Conservation (phyloP, 2,797 vertebrate genomes). For the Sebastes itinus region DNA sequence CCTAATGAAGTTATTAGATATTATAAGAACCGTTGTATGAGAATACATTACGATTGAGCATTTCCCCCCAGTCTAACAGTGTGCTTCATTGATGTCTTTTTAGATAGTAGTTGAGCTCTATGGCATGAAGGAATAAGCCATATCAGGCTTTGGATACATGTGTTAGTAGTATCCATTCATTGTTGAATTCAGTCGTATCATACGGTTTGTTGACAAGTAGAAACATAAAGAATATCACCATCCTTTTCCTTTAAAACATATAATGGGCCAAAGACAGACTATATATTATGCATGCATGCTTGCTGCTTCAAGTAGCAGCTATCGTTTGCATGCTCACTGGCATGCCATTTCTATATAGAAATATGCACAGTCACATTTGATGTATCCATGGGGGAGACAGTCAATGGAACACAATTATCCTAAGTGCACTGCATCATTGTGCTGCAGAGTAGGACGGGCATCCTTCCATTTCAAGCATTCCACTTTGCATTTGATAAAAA, state of each 20-base stretch:
- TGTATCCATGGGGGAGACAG: conserved; percentile 33
- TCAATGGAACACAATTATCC: conserved; percentile 54
- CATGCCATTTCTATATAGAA: conserved; percentile 3
- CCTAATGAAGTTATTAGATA: no score
- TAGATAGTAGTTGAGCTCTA: neutral
- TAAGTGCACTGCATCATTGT: conserved; percentile 65
- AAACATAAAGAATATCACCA: neutral
- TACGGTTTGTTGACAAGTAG: neutral
- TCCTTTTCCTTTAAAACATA: neutral
- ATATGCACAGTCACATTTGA: conserved; percentile 52
- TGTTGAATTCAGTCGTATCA: neutral
- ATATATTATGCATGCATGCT: neutral
- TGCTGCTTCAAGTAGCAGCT: neutral
- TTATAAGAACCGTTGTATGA: no score
- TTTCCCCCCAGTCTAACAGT: neutral
- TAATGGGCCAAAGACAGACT: neutral
- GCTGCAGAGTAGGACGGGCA: conserved; percentile 22
- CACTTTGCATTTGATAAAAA: conserved; percentile 33
- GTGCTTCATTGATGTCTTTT: neutral
- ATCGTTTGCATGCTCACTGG: neutral
- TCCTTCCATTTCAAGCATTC: conserved; percentile 42
- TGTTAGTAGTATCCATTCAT: neutral
- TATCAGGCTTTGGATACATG: neutral
- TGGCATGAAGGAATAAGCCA: neutral
- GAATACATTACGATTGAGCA: accelerated